A percentile compares a stretch with the other conserved stretches of the same genome.
Conservation (phyloP, 2,888 invertebrate species). For the Fragum sueziense region DNA sequence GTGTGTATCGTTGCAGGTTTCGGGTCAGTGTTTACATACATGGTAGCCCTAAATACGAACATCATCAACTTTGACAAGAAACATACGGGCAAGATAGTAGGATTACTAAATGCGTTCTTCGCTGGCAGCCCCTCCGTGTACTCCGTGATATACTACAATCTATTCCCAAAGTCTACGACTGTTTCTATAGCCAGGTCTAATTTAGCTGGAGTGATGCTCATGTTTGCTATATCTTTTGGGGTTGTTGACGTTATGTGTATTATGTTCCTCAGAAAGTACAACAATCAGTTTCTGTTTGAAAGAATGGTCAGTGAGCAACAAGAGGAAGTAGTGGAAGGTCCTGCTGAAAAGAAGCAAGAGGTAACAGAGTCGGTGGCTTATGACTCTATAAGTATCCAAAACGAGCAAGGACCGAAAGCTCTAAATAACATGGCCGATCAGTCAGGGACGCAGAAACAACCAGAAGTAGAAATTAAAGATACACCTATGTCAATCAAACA, state of each 20-base stretch:
- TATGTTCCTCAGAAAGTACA: constrained; percentile 41
- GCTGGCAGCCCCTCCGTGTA: constrained; percentile 63
- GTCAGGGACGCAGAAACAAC: neutral
- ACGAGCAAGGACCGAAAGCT: neutral
- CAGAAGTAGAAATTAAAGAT: neutral
- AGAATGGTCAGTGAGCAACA: neutral
- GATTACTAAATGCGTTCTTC: constrained; percentile 60
- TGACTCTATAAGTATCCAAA: constrained; percentile 6
- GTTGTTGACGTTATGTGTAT: constrained; percentile 51
- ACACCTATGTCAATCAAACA: constrained; percentile 44
- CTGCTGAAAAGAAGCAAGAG: neutral
- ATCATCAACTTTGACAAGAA: constrained; percentile 54
- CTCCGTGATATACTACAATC: constrained; percentile 52
- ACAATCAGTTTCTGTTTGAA: neutral
- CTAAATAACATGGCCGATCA: neutral
- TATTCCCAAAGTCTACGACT: constrained; percentile 20
- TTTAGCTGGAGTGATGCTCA: constrained; percentile 53
- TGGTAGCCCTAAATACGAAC: constrained; percentile 63
- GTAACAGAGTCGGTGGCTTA: constrained; percentile 26
- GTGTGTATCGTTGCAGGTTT: constrained; percentile 49
- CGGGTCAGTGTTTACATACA: constrained; percentile 62
- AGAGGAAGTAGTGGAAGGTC: neutral
- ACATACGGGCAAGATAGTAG: constrained; percentile 58
- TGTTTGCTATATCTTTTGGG: constrained; percentile 56
- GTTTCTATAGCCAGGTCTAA: constrained; percentile 7